phyloP scores from a whole-genome alignment of 1,140 invertebrate genomes.

The Argopecten irradians region DNA sequence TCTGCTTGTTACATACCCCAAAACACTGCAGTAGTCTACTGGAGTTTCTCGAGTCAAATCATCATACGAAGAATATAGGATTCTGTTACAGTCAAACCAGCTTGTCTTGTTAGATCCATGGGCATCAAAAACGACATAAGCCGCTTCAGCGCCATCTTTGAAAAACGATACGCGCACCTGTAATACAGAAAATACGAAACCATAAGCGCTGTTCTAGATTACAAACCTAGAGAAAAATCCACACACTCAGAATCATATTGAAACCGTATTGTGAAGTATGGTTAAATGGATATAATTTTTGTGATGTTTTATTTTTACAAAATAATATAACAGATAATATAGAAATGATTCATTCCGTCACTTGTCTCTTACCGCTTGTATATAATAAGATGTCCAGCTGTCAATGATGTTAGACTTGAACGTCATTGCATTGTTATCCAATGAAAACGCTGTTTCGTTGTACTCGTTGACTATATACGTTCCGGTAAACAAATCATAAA shows the following conservation, averaged over 20 bases:
- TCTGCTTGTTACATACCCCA: slow-evolving; percentile 27
- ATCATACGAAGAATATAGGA: slow-evolving; percentile 36
- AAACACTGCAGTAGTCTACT: slow-evolving; percentile 35
- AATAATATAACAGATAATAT: too few relatives aligned
- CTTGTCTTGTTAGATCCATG: slow-evolving; percentile 42
- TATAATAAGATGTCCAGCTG: not conserved
- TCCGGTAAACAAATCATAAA: not conserved
- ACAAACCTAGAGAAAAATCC: too few relatives aligned
- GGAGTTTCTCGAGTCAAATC: slow-evolving; percentile 31
- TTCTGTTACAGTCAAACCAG: slow-evolving; percentile 46
- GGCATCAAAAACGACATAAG: slow-evolving; percentile 47
- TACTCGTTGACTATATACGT: slow-evolving; percentile 1
- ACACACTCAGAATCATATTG: too few relatives aligned
- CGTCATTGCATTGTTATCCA: not conserved
- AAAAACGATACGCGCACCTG: slow-evolving; percentile 43
- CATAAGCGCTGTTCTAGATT: too few relatives aligned
- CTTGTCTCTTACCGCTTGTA: not conserved
- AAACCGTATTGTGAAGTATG: too few relatives aligned
- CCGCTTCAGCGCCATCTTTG: slow-evolving; percentile 28
- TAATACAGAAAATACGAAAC: too few relatives aligned
- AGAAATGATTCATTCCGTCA: too few relatives aligned
- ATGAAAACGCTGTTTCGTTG: not conserved
- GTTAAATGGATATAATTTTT: too few relatives aligned
- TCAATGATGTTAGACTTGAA: not conserved
- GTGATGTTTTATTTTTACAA: too few relatives aligned